Evolutionary conservation across 2,888 invertebrate species (phyloP).

Genomic region (Yponomeuta cagnagella): DNA sequence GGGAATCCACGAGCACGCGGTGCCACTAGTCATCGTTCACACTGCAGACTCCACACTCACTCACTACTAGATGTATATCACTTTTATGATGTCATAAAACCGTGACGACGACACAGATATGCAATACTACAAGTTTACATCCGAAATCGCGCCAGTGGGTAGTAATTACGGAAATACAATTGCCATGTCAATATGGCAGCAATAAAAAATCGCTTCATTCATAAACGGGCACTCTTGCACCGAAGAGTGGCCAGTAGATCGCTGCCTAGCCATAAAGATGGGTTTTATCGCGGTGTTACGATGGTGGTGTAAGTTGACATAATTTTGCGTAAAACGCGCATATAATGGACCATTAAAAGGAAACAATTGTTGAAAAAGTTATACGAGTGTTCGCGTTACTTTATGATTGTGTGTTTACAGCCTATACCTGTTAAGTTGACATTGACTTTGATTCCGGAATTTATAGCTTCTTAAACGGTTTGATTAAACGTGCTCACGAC

Average conservation of each 20-base stretch:
- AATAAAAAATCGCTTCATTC: constrained; percentile 69
- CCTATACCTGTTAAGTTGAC: constrained; percentile 65
- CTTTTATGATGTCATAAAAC: constrained; percentile 70
- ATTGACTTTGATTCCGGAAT: constrained; percentile 74
- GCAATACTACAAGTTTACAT: constrained; percentile 64
- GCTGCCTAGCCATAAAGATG: constrained; percentile 69
- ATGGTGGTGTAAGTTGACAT: constrained; percentile 73
- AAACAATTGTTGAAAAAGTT: constrained; percentile 76
- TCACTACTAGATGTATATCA: constrained; percentile 57
- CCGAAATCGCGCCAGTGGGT: constrained; percentile 62
- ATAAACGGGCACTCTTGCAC: constrained; percentile 47
- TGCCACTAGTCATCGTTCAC: constrained; percentile 19
- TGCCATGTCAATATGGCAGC: constrained; percentile 66
- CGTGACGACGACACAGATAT: constrained; percentile 54
- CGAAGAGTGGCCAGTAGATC: constrained; percentile 47
- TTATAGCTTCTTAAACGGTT: constrained; percentile 64
- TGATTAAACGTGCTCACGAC: constrained; percentile 26
- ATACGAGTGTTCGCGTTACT: constrained; percentile 71
- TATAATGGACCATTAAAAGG: constrained; percentile 74
- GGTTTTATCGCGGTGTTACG: constrained; percentile 69
- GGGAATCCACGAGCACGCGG: neutral
- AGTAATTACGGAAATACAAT: constrained; percentile 65
- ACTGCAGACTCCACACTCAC: constrained; percentile 27
- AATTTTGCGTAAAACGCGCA: constrained; percentile 73
- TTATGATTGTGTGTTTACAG: constrained; percentile 73